Percentiles rank a stretch among this genome's conserved stretches.
Conservation (phyloP, 2,888 invertebrate genomes). For the Oegoconia quadripuncta region DNA sequence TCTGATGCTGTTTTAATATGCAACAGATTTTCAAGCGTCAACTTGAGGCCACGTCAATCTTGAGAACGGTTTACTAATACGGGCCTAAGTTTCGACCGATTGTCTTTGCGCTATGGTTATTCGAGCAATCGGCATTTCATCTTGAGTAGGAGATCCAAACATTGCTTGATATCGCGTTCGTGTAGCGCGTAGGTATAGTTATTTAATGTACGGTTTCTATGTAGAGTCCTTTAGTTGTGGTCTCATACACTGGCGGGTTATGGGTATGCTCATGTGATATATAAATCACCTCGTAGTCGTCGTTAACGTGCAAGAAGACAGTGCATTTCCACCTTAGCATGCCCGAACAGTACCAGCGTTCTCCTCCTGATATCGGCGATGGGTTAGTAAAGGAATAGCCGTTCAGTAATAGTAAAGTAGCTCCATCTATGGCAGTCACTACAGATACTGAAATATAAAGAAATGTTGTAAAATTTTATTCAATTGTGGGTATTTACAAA, state of each 20-base stretch:
- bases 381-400: slow-evolving; percentile 67
- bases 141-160: no score
- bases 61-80: no score
- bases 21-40: no score
- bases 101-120: no score
- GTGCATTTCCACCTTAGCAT: slow-evolving; percentile 53
- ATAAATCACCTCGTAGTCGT: slow-evolving; percentile 68
- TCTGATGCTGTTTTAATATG: no score
- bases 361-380: slow-evolving; percentile 62
- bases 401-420: slow-evolving; percentile 64
- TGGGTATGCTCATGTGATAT: slow-evolving; percentile 62
- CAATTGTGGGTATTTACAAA: no score
- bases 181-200: neutral
- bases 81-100: no score
- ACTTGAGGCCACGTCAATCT: no score
- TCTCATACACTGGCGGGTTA: slow-evolving; percentile 55
- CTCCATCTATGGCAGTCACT: slow-evolving; percentile 67
- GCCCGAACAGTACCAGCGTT: slow-evolving; percentile 69
- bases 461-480: no score
- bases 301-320: slow-evolving; percentile 67
- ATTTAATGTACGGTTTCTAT: slow-evolving; percentile 39
- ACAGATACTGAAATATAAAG: slow-evolving; percentile 71
- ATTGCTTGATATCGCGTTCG: neutral
- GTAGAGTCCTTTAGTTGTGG: slow-evolving; percentile 55
- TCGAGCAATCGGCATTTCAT: no score